Evolutionary conservation across 2,888 invertebrate species (phyloP).

Genomic region (Eupithecia dodoneata): DNA sequence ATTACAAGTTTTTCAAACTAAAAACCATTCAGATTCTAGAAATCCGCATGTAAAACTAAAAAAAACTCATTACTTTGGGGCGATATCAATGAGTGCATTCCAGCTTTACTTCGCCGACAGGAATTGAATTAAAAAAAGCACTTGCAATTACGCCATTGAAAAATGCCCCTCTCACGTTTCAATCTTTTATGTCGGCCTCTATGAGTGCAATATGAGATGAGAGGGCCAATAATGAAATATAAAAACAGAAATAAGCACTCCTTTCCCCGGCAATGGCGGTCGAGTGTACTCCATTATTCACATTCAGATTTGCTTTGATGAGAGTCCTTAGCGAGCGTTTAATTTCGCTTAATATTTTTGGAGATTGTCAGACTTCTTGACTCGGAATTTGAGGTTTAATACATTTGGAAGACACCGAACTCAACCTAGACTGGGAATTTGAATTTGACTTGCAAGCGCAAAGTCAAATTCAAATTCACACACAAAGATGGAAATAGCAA

Average conservation of each 20-base stretch:
- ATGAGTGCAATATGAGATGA: conserved; percentile 82
- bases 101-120: conserved; percentile 79
- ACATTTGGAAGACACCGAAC: neutral
- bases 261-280: conserved; percentile 69
- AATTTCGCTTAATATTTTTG: conserved; percentile 62
- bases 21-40: conserved; percentile 21
- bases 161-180: conserved; percentile 80
- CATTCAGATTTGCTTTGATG: conserved; percentile 76
- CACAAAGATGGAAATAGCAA: no score
- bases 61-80: conserved; percentile 72
- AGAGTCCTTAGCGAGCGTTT: conserved; percentile 74
- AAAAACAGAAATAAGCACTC: conserved; percentile 81
- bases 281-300: conserved; percentile 78
- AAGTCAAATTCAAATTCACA: no score
- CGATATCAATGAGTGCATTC: conserved; percentile 82
- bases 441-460: neutral
- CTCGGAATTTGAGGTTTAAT: conserved; percentile 4
- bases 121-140: conserved; percentile 81
- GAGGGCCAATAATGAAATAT: conserved; percentile 83
- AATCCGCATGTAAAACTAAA: conserved; percentile 52
- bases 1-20: conserved; percentile 23
- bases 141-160: conserved; percentile 83
- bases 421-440: neutral
- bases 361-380: conserved; percentile 39
- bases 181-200: conserved; percentile 82